Evolutionary conservation across 2,113 vertebrate species (phyloP).

Genomic region (Mirza zaza): DNA sequence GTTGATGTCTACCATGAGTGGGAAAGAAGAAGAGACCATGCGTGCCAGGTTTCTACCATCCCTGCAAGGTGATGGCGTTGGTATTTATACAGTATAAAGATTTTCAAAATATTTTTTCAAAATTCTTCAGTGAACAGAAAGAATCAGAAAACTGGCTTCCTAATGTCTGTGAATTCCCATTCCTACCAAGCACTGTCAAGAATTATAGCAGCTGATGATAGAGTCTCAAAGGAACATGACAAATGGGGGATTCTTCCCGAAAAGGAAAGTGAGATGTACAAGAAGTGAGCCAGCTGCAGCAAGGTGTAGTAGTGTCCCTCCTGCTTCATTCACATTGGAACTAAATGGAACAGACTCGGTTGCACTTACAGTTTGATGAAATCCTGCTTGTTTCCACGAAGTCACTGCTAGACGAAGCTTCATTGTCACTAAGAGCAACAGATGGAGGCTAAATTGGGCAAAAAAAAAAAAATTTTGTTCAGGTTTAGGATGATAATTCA

Average conservation of each 20-base stretch:
- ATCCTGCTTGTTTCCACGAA: not conserved
- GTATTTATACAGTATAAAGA: not conserved
- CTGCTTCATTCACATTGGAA: accelerated
- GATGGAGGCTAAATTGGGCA: not conserved
- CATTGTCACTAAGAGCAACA: not conserved
- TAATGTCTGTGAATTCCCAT: not conserved
- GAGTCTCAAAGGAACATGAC: not conserved
- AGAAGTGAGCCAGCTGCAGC: too few relatives aligned
- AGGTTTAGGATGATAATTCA: not conserved
- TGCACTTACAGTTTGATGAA: constrained; percentile 15
- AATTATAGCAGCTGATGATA: not conserved
- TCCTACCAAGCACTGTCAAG: not conserved
- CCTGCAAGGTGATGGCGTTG: not conserved
- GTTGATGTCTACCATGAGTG: too few relatives aligned
- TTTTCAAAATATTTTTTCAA: not conserved
- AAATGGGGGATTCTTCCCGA: not conserved
- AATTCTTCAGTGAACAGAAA: not conserved
- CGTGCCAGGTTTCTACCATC: not conserved
- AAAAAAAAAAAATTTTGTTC: not conserved
- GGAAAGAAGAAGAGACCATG: not conserved
- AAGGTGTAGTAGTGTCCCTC: not conserved
- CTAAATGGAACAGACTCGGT: not conserved
- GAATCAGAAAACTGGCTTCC: not conserved
- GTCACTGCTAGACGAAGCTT: not conserved
- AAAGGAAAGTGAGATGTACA: not conserved